These are phyloP conservation scores for Salvelinus fontinalis DNA, from an alignment of 2,113 vertebrate species.

Conservation along the genomic window DNA sequence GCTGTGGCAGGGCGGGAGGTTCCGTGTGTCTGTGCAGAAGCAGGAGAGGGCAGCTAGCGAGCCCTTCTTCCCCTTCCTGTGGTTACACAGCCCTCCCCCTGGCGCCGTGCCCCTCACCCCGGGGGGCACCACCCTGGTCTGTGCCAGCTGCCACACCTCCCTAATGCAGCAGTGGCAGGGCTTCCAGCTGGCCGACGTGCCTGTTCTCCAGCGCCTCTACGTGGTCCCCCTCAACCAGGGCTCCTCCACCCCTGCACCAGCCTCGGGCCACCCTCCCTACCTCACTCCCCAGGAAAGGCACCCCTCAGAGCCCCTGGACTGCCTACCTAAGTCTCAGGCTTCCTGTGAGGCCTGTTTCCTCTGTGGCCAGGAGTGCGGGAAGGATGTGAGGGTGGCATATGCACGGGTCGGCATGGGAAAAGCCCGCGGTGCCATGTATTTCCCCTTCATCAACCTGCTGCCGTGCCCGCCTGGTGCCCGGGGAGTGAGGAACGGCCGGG, in stretches of 20 bases:
- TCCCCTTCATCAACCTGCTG: constrained; percentile 90
- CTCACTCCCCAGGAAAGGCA: constrained; percentile 51
- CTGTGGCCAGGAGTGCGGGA: constrained; percentile 85
- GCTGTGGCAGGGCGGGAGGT: constrained; percentile 68
- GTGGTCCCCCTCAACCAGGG: constrained; percentile 85
- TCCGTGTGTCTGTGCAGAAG: constrained; percentile 91
- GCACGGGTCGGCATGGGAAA: constrained; percentile 81
- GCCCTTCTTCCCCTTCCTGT: constrained; percentile 96
- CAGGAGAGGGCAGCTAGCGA: constrained; percentile 82
- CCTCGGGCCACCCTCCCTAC: constrained; percentile 37
- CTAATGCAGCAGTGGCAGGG: constrained; percentile 95
- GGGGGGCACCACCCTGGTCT: constrained; percentile 86
- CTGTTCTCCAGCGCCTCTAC: constrained; percentile 93
- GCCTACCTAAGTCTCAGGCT: constrained; percentile 14
- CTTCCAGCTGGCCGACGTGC: constrained; percentile 90
- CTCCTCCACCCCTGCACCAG: constrained; percentile 35
- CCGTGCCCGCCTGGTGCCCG: constrained; percentile 87
- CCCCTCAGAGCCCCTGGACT: constrained; percentile 43
- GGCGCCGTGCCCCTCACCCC: constrained; percentile 84
- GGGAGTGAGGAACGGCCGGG: constrained; percentile 79
- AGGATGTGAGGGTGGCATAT: constrained; percentile 74
- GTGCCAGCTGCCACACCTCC: constrained; percentile 86
- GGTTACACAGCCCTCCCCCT: constrained; percentile 87
- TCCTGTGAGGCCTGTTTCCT: constrained; percentile 84
- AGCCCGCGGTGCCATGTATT: constrained; percentile 84